phyloP scores from a whole-genome alignment of 2,888 invertebrate species.

The Drosophila kokeensis region DNA sequence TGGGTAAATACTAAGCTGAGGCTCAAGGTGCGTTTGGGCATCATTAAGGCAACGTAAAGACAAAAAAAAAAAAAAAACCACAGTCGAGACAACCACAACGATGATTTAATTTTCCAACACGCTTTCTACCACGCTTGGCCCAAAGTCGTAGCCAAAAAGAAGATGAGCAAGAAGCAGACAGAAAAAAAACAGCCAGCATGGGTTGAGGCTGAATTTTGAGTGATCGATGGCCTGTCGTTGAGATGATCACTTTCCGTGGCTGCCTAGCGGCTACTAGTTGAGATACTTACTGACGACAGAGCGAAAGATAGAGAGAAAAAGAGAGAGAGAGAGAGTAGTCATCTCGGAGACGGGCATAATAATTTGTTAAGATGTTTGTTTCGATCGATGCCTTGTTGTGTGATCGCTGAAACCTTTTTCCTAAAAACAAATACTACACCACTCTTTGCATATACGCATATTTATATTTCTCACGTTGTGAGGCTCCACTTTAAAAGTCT shows the following conservation, averaged over 20 bases:
- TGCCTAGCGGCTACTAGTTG: conserved; percentile 82
- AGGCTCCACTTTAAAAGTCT: conserved; percentile 44
- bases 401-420: conserved; percentile 52
- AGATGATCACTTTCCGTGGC: conserved; percentile 80
- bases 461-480: conserved; percentile 73
- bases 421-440: conserved; percentile 10
- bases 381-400: conserved; percentile 38
- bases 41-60: conserved; percentile 66
- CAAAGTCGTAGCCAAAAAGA: conserved; percentile 50
- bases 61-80: conserved; percentile 26
- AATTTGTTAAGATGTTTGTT: conserved; percentile 79
- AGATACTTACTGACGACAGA: conserved; percentile 70
- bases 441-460: conserved; percentile 46
- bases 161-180: neutral
- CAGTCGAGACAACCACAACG: conserved; percentile 54
- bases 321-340: conserved; percentile 9
- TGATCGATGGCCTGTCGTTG: conserved; percentile 81
- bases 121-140: conserved; percentile 64
- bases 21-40: conserved; percentile 74
- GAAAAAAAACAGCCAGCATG: conserved; percentile 61
- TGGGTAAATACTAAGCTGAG: conserved; percentile 68
- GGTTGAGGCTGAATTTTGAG: conserved; percentile 45
- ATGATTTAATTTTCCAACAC: conserved; percentile 82
- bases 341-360: conserved; percentile 50
- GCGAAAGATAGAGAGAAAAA: neutral